Percentiles rank a stretch among this genome's conserved stretches.
These are phyloP conservation scores for Xiphophorus birchmanni DNA, from an alignment of 2,797 vertebrate genomes.

Conservation along the genomic window DNA sequence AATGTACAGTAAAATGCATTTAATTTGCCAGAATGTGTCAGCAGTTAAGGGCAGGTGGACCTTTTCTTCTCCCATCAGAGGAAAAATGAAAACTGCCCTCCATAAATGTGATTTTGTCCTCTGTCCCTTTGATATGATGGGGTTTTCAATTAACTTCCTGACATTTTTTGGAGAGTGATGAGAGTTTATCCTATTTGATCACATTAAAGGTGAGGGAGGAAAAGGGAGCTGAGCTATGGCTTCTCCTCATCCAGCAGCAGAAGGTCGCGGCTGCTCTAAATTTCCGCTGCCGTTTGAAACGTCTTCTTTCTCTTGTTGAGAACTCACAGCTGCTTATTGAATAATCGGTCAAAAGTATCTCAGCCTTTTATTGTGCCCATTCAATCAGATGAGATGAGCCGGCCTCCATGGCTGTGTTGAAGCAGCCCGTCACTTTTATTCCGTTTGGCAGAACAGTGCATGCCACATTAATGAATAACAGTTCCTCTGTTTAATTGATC, in stretches of 20 bases:
- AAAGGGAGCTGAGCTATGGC: constrained; percentile 46
- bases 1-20: neutral
- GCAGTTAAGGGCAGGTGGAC: constrained; percentile 8
- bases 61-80: constrained; percentile 19
- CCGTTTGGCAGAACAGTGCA: constrained; percentile 24
- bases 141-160: constrained; percentile 73
- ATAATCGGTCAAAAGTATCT: constrained; percentile 68
- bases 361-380: constrained; percentile 60
- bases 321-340: constrained; percentile 64
- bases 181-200: constrained; percentile 57
- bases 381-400: constrained; percentile 60
- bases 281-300: constrained; percentile 53
- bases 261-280: constrained; percentile 62
- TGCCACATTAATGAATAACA: constrained; percentile 29
- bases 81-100: constrained; percentile 30
- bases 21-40: neutral
- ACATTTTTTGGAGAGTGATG: constrained; percentile 65
- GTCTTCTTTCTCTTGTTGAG: constrained; percentile 50
- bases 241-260: constrained; percentile 34
- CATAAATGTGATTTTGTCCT: constrained; percentile 22
- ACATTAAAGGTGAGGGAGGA: constrained; percentile 54
- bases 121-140: constrained; percentile 53
- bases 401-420: constrained; percentile 2
- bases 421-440: constrained; percentile 39
- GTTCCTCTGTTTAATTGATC: constrained; percentile 43